Conservation (phyloP, 2,113 vertebrate genomes). For the Gallinago jamesoni region DNA sequence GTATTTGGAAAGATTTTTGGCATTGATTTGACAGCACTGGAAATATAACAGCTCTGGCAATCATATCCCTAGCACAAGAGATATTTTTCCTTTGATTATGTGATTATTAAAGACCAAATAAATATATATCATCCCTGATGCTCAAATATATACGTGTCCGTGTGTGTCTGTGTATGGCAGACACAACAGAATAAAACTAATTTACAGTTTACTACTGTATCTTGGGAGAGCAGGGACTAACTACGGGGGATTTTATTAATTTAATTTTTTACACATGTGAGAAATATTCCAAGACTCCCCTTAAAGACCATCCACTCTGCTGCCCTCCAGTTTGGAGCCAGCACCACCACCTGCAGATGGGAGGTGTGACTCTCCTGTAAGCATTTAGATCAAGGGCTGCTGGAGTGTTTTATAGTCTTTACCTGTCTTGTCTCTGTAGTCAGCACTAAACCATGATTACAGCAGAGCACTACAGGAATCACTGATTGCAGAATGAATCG, state of each 20-base stretch:
- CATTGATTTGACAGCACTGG: not conserved
- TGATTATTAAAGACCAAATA: not conserved
- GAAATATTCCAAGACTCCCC: not conserved
- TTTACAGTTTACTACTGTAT: not conserved
- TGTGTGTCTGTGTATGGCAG: not conserved
- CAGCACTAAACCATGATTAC: conserved; percentile 48
- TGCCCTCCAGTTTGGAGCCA: not conserved
- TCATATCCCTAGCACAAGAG: not conserved
- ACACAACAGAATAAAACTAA: not conserved
- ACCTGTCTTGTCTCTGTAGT: conserved; percentile 35
- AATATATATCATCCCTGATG: not conserved
- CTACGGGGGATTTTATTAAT: not conserved
- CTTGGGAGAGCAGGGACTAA: not conserved
- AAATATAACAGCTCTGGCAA: not conserved
- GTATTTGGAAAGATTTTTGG: not conserved
- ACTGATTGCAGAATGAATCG: conserved; percentile 59
- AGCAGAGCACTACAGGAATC: conserved; percentile 43
- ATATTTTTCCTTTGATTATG: not conserved
- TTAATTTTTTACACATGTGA: not conserved
- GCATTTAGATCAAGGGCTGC: not conserved
- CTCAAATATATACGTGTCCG: not conserved
- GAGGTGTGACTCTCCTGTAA: not conserved
- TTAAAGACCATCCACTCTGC: not conserved
- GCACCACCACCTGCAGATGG: not conserved
- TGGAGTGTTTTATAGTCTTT: conserved; percentile 27